Evolutionary conservation across 2,888 invertebrate species (phyloP), one percentile per base, ranked within the genome.

Genomic region (Cosmorhoe ocellata): DNA sequence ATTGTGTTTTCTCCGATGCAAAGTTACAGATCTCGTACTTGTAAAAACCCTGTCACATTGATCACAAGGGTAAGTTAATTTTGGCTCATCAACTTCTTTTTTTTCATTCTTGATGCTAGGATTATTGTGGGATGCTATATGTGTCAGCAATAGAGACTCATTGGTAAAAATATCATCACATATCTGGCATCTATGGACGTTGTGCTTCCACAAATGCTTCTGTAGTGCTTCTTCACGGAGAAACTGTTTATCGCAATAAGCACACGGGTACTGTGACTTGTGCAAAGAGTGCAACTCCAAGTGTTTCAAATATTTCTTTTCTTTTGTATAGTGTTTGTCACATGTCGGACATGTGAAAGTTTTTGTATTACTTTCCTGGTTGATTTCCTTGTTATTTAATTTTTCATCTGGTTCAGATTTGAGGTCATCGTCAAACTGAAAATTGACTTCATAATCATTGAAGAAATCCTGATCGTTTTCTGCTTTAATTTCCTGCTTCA

Each of bases 301-400:
- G 66, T 92, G 92, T 62, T 84, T 90, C 1, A 81, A 60, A 41
- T 91, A 81, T 37, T 85, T 83, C 49, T 91, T 91, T 28, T 84
- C 71, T 46, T 82, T 82, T 22, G 71, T 77, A 59, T 86, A 92
- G 4, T 64, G 62, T 73, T 91, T 92, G 10, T 77, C 71, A 62
- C 92, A 92, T 39, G 84, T 70, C 9, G 68, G 68, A 62, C 92
- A 92, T 24, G 61, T 54, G 50, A 39, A 56, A 62, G 75, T 24
- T 51, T 52, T 51, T 1, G 49, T 52, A 28, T 5, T 8, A 24
- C 2, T 7, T 6, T 48, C 44, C 22, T 31, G 6, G 27, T 14
- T 41, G 3, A n/a, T 26, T 22, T 46, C 36, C 28, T 38, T 40
- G 8, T 36, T 33, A 28, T 28, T 26, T 0, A 10, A 10, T 3